Percentiles rank a stretch among this genome's conserved stretches.
Conservation (phyloP, 1,140 invertebrate genomes). For the Mizuhopecten yessoensis region DNA sequence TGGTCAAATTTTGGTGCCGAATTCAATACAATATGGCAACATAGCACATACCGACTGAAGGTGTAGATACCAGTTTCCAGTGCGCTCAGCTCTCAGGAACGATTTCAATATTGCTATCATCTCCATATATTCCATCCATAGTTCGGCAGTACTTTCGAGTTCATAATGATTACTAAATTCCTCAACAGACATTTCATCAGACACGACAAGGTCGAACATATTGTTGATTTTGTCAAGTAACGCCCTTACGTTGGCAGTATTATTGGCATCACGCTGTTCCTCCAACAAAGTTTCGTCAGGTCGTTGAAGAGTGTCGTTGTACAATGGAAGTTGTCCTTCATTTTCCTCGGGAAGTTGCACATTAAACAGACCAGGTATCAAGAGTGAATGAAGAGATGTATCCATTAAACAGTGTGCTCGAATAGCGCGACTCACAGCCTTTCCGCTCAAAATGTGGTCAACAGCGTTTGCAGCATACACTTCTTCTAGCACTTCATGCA, state of each 20-base stretch:
- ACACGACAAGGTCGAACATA: conserved; percentile 29
- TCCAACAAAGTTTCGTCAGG: not conserved
- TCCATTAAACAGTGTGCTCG: no score
- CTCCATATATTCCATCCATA: conserved; percentile 72
- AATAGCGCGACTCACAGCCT: no score
- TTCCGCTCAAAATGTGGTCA: no score
- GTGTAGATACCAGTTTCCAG: conserved; percentile 69
- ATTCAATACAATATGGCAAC: conserved; percentile 82
- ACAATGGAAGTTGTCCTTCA: conserved; percentile 60
- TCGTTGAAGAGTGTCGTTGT: not conserved
- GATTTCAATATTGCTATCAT: conserved; percentile 68
- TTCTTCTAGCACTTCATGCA: no score
- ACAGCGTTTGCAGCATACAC: no score
- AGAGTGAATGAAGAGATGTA: no score
- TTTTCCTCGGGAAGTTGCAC: no score
- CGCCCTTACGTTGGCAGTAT: not conserved
- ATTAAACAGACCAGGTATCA: no score
- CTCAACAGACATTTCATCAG: not conserved
- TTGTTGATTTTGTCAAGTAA: not conserved
- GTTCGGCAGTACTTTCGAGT: conserved; percentile 42
- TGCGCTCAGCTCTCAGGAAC: conserved; percentile 72
- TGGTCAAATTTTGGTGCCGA: no score
- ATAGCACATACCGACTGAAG: conserved; percentile 74
- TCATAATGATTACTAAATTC: not conserved
- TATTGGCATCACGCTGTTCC: not conserved